A percentile compares a stretch with the other conserved stretches of the same genome.
phyloP scores from a whole-genome alignment of 1,140 invertebrate genomes.

The Temnothorax nylanderi region DNA sequence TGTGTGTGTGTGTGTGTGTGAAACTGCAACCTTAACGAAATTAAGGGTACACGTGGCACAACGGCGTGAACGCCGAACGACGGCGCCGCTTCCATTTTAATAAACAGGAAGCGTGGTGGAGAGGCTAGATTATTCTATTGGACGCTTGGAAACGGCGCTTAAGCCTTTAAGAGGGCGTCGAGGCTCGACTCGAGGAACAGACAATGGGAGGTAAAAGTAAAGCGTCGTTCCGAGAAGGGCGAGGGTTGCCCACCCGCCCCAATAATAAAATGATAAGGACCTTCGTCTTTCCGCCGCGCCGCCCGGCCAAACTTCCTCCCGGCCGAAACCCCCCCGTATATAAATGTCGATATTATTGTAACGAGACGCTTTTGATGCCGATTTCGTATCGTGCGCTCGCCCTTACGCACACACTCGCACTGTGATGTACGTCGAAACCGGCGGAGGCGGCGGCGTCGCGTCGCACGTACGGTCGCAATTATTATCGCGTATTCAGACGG shows the following conservation, averaged over 20 bases:
- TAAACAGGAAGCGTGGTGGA: slow-evolving; percentile 26
- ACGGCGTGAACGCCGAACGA: not conserved
- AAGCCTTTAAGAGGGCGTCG: slow-evolving; percentile 67
- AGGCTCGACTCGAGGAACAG: slow-evolving; percentile 50
- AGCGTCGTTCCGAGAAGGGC: slow-evolving; percentile 73
- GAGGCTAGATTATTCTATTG: slow-evolving; percentile 67
- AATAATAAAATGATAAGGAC: slow-evolving; percentile 81
- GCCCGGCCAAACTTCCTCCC: slow-evolving; percentile 29
- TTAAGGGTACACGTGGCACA: not conserved
- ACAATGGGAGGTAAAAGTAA: slow-evolving; percentile 76
- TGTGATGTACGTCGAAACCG: slow-evolving; percentile 40
- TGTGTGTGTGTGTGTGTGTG: too few relatives aligned
- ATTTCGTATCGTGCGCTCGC: slow-evolving; percentile 74
- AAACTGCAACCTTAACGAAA: not conserved
- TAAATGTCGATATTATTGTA: slow-evolving; percentile 82
- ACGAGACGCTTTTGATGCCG: slow-evolving; percentile 77
- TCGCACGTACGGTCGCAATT: slow-evolving; percentile 62
- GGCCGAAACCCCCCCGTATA: slow-evolving; percentile 71
- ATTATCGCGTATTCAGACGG: slow-evolving; percentile 63
- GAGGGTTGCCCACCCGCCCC: slow-evolving; percentile 72
- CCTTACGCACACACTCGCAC: slow-evolving; percentile 9
- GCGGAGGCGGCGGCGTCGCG: not conserved
- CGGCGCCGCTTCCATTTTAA: not conserved
- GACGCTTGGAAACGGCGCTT: slow-evolving; percentile 71
- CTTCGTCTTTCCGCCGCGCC: slow-evolving; percentile 66